Base-by-base conservation (phyloP, 2,888 invertebrate genomes). In the Amorpha juglandis region DNA sequence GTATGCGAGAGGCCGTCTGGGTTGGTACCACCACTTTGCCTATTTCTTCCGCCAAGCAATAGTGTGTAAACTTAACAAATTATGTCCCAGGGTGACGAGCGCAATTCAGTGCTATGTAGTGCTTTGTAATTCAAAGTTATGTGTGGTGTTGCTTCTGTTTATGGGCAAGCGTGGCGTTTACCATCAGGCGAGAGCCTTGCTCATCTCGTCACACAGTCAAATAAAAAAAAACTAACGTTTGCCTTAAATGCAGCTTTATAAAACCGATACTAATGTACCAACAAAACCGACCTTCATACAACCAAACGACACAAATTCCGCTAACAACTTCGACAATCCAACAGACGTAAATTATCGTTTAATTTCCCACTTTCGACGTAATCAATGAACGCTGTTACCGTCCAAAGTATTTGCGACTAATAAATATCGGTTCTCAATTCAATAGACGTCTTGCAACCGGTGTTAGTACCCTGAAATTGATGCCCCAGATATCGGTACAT, bases 401-500 rank as follows among this genome's bases (percentile, higher is more conserved):
- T 51, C 62, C 48, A 62, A 67, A 76, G 74, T 78, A 74, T 77
- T 79, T 74, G 76, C 71, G 77, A 77, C 78, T 78, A 78, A 80
- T 84, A 84, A 81, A 83, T 82, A 79, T 82, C 78, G 74, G 73
- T 76, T 77, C 72, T 76, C 77, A 77, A 76, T 81, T 80, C 75
- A 81, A 84, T 80, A 77, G 76, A 79, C 78, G 78, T 80, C 78
- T 80, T 78, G 81, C 75, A 75, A 78, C 78, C 77, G 75, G 73
- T 74, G 77, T 65, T 75, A 72, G 77, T 73, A 75, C 78, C 78
- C 77, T 80, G 77, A 80, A 82, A 84, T 86, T 83, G 84, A 86
- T 83, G 86, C 81, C 78, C 76, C 81, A 83, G 84, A 86, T 87
- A 87, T 84, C 84, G 78, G 80, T 75, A 82, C 80, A 82, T 84